Evolutionary conservation across 2,888 invertebrate genomes (phyloP).

Genomic region (Dynastes hyllus): DNA sequence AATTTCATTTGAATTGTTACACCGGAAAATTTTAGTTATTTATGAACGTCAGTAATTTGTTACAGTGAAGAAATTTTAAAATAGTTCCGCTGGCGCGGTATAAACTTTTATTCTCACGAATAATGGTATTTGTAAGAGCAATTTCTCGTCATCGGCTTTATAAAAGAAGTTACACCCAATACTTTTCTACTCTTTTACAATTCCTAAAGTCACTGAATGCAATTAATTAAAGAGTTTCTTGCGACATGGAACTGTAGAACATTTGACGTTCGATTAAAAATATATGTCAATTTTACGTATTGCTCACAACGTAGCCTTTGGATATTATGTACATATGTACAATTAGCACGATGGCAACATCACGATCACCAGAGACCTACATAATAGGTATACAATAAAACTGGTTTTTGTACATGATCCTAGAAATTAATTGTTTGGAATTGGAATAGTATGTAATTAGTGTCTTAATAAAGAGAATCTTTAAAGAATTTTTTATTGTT

Average conservation of each 20-base stretch:
- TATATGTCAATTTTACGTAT: not conserved
- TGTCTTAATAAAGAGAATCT: too few relatives aligned
- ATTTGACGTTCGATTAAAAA: conserved; percentile 14
- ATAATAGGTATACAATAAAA: not conserved
- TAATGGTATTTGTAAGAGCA: not conserved
- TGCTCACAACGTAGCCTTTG: conserved; percentile 17
- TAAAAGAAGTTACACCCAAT: not conserved
- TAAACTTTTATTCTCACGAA: not conserved
- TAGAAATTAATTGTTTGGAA: too few relatives aligned
- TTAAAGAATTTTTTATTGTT: too few relatives aligned
- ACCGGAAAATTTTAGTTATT: conserved; percentile 36
- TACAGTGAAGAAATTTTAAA: not conserved
- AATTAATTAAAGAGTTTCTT: not conserved
- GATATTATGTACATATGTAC: not conserved
- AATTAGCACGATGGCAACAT: conserved; percentile 21
- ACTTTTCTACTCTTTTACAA: not conserved
- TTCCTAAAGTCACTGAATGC: too few relatives aligned
- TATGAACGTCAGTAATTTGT: conserved; percentile 32
- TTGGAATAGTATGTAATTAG: too few relatives aligned
- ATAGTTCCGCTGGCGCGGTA: not conserved
- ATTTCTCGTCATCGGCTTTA: not conserved
- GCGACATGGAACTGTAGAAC: not conserved
- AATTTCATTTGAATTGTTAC: conserved; percentile 34
- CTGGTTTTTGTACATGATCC: too few relatives aligned
- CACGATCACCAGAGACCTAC: conserved; percentile 1